A percentile compares a stretch with the other conserved stretches of the same genome.
phyloP scores from a whole-genome alignment of 2,888 invertebrate genomes.

The Buathra laborator region DNA sequence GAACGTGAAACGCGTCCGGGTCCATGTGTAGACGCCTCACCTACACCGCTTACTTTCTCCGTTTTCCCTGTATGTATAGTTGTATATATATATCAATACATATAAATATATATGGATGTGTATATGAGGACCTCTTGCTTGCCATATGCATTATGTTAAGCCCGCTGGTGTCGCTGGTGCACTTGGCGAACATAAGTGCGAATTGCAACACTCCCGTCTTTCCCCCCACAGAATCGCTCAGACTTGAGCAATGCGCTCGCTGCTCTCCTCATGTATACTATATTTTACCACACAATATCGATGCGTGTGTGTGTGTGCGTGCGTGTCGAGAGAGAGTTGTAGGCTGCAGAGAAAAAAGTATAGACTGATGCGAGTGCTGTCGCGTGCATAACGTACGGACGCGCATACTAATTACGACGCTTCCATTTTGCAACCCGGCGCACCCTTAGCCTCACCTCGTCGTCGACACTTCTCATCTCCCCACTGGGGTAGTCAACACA shows the following conservation, averaged over 20 bases:
- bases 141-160: conserved; percentile 39
- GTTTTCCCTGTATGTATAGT: background rate
- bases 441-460: conserved; percentile 58
- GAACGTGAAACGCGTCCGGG: conserved; percentile 54
- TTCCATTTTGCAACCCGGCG: conserved; percentile 78
- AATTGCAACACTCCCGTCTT: conserved; percentile 89
- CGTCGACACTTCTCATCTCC: conserved; percentile 7
- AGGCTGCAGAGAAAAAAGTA: conserved; percentile 66
- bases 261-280: conserved; percentile 3
- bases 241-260: conserved; percentile 43
- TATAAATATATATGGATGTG: background rate
- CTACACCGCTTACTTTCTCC: conserved; percentile 34
- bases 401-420: conserved; percentile 84
- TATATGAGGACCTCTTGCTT: conserved; percentile 26
- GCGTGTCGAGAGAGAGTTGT: background rate
- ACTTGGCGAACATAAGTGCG: conserved; percentile 90
- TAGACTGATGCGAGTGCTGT: conserved; percentile 75
- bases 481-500: background rate
- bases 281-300: background rate
- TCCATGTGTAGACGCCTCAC: conserved; percentile 29
- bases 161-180: conserved; percentile 82
- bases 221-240: conserved; percentile 82
- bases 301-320: conserved; percentile 4
- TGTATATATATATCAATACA: too few relatives aligned
- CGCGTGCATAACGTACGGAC: conserved; percentile 82